These are phyloP conservation scores for Sitta europaea DNA, from an alignment of 2,113 vertebrate species.

Conservation along the genomic window DNA sequence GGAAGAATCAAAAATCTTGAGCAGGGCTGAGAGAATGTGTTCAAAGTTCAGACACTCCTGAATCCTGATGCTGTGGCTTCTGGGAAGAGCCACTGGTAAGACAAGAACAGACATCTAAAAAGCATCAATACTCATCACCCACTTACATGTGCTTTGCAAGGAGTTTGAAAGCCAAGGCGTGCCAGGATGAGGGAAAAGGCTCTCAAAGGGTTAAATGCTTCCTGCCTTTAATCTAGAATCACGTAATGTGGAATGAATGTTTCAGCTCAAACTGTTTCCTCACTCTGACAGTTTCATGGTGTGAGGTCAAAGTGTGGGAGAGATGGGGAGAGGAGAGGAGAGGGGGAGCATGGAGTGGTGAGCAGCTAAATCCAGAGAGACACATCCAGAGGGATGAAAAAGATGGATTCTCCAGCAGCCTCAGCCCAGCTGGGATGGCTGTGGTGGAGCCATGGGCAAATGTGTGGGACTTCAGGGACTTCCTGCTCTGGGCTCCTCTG, in stretches of 20 bases:
- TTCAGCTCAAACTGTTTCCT: constrained; percentile 36
- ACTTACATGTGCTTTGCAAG: neutral
- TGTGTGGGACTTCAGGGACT: neutral
- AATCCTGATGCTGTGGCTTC: neutral
- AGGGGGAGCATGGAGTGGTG: neutral
- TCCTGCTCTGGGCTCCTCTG: neutral
- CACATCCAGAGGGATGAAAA: neutral
- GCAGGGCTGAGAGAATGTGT: neutral
- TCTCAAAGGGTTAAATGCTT: constrained; percentile 33
- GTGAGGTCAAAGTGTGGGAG: constrained; percentile 38
- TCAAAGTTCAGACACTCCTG: neutral
- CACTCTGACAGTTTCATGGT: constrained; percentile 22
- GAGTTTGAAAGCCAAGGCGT: neutral
- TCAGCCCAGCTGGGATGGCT: neutral
- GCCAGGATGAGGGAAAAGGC: neutral
- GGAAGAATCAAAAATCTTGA: neutral
- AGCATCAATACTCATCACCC: neutral
- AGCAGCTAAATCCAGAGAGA: neutral
- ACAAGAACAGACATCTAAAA: neutral
- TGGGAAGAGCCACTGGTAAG: neutral
- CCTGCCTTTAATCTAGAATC: constrained; percentile 41
- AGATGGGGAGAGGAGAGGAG: neutral
- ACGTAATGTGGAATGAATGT: constrained; percentile 58
- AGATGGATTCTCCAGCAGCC: neutral
- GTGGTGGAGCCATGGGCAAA: neutral